A percentile compares a stretch with the other conserved stretches of the same genome.
Conservation (phyloP, 1,140 invertebrate species). For the Tigriopus japonicus region DNA sequence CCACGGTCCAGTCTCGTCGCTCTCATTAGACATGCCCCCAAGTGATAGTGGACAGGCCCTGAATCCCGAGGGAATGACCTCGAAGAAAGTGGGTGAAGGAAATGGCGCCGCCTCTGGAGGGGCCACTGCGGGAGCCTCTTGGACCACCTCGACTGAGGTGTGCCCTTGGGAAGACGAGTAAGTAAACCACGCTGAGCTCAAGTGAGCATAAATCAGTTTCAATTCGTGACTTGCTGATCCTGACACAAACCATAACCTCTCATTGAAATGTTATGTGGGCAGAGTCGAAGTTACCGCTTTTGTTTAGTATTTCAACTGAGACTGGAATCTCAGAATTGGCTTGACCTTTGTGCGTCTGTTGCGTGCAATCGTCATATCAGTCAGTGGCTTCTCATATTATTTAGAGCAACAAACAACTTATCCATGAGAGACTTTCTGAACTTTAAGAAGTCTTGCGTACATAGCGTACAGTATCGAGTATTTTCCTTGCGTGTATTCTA, state of each 20-base stretch:
- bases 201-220: not conserved
- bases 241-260: not conserved
- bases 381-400: too few relatives aligned
- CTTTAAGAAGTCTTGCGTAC: too few relatives aligned
- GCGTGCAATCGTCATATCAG: not conserved
- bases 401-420: too few relatives aligned
- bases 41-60: not conserved
- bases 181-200: not conserved
- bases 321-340: not conserved
- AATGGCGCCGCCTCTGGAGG: not conserved
- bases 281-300: not conserved
- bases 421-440: too few relatives aligned
- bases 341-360: not conserved
- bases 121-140: not conserved
- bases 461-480: too few relatives aligned
- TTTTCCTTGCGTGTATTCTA: too few relatives aligned
- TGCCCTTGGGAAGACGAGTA: conserved; percentile 6
- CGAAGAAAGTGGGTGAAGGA: not conserved
- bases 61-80: not conserved
- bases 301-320: not conserved
- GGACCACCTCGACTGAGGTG: conserved; percentile 1
- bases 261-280: not conserved
- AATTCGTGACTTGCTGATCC: not conserved
- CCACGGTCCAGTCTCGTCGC: too few relatives aligned
- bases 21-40: too few relatives aligned